Conservation (phyloP, 2,797 vertebrate species). For the Scomberomorus guttatus region DNA sequence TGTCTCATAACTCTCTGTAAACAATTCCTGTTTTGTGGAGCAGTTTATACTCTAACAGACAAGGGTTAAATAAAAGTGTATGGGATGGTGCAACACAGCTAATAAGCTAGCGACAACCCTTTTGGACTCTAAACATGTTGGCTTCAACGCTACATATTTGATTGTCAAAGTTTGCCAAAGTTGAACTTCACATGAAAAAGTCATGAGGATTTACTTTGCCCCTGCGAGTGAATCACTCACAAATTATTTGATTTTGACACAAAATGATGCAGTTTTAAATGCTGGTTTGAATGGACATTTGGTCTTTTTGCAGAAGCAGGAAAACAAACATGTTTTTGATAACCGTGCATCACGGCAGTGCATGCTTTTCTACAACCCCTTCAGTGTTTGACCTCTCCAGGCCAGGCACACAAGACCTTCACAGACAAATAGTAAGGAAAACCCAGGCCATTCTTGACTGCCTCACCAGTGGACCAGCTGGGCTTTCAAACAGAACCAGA, state of each 20-base stretch:
- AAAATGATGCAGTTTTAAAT: not conserved
- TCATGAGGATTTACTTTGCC: not conserved
- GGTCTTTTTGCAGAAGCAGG: not conserved
- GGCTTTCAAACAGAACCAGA: not conserved
- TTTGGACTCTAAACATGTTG: not conserved
- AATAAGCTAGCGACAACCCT: not conserved
- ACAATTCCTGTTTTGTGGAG: not conserved
- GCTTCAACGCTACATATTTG: not conserved
- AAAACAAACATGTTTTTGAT: not conserved
- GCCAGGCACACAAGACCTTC: not conserved
- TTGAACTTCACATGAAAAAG: not conserved
- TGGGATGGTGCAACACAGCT: not conserved
- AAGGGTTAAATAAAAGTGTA: not conserved
- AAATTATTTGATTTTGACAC: not conserved
- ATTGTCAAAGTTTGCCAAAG: not conserved
- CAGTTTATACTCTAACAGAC: not conserved
- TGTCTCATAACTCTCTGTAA: not conserved
- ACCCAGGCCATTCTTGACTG: not conserved
- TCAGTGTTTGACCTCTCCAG: conserved; percentile 22
- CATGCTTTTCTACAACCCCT: not conserved
- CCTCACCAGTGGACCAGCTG: not conserved
- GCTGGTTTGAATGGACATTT: not conserved
- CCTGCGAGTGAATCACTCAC: not conserved
- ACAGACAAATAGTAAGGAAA: not conserved
- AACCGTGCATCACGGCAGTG: not conserved